Conservation (phyloP, 1,140 invertebrate genomes). For the Akabosia matsudoensis region DNA sequence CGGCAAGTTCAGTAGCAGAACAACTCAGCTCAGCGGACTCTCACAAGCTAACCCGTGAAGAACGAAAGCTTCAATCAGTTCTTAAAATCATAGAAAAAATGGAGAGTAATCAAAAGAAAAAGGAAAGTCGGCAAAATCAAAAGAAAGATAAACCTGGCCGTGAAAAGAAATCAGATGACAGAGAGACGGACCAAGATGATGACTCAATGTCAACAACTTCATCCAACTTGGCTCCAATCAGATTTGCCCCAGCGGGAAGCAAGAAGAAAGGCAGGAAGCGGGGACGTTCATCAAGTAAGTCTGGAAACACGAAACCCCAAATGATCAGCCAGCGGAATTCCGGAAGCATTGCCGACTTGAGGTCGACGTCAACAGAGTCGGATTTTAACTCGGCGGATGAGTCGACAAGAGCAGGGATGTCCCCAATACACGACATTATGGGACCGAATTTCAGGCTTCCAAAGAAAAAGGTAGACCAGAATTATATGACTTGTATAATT, state of each 20-base stretch:
- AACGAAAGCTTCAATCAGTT: conserved; percentile 93
- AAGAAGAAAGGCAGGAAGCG: conserved; percentile 50
- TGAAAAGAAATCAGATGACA: conserved; percentile 39
- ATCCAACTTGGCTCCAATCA: neutral
- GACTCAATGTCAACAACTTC: conserved; percentile 21
- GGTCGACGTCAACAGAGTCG: conserved; percentile 58
- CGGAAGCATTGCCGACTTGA: conserved; percentile 51
- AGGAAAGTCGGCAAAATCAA: conserved; percentile 53
- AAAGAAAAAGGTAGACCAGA: conserved; percentile 71
- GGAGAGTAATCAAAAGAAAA: conserved; percentile 54
- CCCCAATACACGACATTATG: conserved; percentile 17
- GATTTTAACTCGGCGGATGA: conserved; percentile 67
- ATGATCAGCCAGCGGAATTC: conserved; percentile 64
- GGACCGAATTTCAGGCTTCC: conserved; percentile 73
- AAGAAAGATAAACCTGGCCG: conserved; percentile 45
- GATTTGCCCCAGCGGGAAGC: conserved; percentile 51
- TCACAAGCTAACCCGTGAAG: conserved; percentile 71
- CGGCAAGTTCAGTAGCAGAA: neutral
- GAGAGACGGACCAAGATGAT: conserved; percentile 38
- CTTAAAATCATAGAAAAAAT: conserved; percentile 79
- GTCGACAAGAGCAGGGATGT: conserved; percentile 45
- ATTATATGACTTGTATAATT: neutral
- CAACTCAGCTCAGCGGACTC: neutral
- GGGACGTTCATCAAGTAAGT: conserved; percentile 36
- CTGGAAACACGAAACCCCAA: conserved; percentile 52